Evolutionary conservation across 2,888 invertebrate species (phyloP), one percentile per base, ranked within the genome.

Genomic region (Yponomeuta sedellus): DNA sequence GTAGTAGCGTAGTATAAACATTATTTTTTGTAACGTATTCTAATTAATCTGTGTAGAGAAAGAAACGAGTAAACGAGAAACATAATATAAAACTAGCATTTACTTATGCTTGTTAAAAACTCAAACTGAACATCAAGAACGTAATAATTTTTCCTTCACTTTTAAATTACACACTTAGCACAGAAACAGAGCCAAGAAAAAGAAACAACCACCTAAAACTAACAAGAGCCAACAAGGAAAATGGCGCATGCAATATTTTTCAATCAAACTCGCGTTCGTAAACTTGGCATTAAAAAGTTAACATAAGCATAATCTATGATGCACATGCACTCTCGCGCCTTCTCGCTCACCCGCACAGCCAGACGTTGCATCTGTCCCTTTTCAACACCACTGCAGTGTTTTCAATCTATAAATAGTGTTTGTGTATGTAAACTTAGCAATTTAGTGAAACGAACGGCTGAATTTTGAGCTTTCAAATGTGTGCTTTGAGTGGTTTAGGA

Each of bases 361-460:
- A 28, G 39, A 62, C n/a, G 28, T 28, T 62, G 22, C 25, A 67
- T 40, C 52, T 44, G 58, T 73, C 71, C 67, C 69, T 61, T 61
- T 77, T 70, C 12, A 66, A 19, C 70, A 66, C 68, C 71, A 70
- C 73, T 75, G 75, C 77, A 78, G 72, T 73, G 72, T 70, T 73
- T 70, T 67, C 62, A 61, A 65, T 66, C 73, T 72, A 72, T 73
- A 74, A 75, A 74, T 77, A 76, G 69, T 69, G 72, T 73, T 71
- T 66, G 69, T 69, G 72, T 73, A 71, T 66, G 72, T 70, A 72
- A 74, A 73, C 69, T 74, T 68, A 72, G 71, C 71, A 71, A 75
- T 73, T 74, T 70, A 72, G 72, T 62, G 19, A 59, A 59, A 59
- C 22, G 19, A 20, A 59, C 59, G 19, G 44, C 16, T 52, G 12